A percentile compares a stretch with the other conserved stretches of the same genome.
Evolutionary conservation across 1,140 invertebrate species (phyloP).

Genomic region (Saxidomus purpurata): DNA sequence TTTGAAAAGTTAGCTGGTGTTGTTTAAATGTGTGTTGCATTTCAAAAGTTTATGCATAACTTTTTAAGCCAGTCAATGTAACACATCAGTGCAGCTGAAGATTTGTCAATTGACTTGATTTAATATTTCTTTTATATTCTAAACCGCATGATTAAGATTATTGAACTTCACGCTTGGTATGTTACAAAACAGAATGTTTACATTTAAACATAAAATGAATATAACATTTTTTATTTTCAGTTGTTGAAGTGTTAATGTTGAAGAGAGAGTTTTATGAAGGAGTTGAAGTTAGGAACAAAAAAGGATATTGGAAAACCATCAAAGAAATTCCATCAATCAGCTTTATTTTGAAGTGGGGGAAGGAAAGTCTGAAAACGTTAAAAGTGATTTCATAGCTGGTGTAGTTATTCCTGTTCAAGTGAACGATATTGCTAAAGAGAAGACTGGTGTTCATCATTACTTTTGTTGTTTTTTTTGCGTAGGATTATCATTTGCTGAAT

Average conservation of each 20-base stretch:
- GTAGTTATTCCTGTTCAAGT: too few relatives aligned
- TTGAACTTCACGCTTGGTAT: not conserved
- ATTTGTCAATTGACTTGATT: not conserved
- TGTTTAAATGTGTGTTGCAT: not conserved
- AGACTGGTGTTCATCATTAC: too few relatives aligned
- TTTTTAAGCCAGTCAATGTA: not conserved
- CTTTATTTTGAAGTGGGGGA: not conserved
- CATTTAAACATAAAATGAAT: not conserved
- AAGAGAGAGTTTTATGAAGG: not conserved
- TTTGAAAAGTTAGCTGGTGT: not conserved
- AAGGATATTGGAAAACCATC: constrained; percentile 25
- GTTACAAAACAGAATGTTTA: not conserved
- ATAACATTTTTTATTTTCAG: constrained; percentile 4
- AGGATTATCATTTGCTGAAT: too few relatives aligned
- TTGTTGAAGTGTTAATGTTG: not conserved
- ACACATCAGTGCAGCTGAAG: not conserved
- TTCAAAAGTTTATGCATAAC: not conserved
- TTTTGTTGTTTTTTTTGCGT: too few relatives aligned
- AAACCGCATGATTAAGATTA: not conserved
- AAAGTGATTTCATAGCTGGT: not conserved
- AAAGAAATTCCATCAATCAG: constrained; percentile 9
- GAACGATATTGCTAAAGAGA: too few relatives aligned
- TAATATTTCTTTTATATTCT: not conserved
- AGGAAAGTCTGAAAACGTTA: not conserved
- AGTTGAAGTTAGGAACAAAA: not conserved